Base-by-base conservation (phyloP, 2,797 vertebrate species). In the Gobionotothen gibberifrons region DNA sequence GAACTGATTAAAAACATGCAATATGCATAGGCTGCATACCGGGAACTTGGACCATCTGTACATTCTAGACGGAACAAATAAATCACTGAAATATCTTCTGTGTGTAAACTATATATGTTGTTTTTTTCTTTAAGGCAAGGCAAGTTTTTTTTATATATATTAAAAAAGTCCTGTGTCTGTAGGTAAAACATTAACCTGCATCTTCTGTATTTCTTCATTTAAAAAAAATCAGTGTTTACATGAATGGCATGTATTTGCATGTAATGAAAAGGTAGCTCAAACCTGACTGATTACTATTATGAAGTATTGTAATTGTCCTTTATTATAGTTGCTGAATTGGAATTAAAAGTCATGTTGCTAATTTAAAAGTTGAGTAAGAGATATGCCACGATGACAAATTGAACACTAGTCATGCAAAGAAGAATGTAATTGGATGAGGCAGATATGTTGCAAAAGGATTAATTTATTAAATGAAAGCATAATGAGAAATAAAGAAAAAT, bases 351-450 rank as follows among this genome's bases (percentile, higher is more conserved):
- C 26, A n/a, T 51, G 55, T 3, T 3, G n/a, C 59, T 68, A 61
- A 83, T 83, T 88, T 73, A 59, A 85, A 84, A 85, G 74, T 83
- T 79, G 71, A 88, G 66, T 70, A 82, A 88, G 73, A 76, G 77
- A 78, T 69, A 69, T 69, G 77, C 32, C 69, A 82, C 0, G 3
- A 73, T 82, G 77, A 90, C 55, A 83, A 88, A 88, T 82, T 42
- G 19, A 87, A 85, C 62, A 59, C 67, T 72, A 65, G 79, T 82
- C 86, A 89, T 88, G 89, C 85, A 87, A 85, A 82, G 74, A 88
- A 77, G 59, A 88, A 72, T 76, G 56, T 87, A 91, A 92, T 88
- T 88, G 85, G 74, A 92, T 89, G 44, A 44, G 70, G 84, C 78
- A 85, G 79, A 89, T 76, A 74, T 79, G 80, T 81, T 85, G 74